Conservation (phyloP, 2,113 vertebrate species). For the Mungos mungo region DNA sequence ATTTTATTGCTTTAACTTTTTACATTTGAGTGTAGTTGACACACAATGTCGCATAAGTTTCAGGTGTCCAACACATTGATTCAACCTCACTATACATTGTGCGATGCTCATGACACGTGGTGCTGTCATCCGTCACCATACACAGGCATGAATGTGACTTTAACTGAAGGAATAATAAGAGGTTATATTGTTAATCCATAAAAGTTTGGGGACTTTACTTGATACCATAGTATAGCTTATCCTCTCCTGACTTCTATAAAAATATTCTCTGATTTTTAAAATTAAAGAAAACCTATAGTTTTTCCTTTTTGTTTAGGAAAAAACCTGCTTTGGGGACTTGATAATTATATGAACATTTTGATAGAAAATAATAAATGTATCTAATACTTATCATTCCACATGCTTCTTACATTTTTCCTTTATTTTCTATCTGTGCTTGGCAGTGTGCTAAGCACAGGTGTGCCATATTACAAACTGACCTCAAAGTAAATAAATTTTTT, state of each 20-base stretch:
- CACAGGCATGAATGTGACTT: background rate
- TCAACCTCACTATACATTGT: background rate
- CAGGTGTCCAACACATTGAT: background rate
- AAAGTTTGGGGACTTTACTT: background rate
- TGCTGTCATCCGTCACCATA: background rate
- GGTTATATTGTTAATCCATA: background rate
- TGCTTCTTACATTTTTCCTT: background rate
- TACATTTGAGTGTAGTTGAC: background rate
- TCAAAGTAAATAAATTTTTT: background rate
- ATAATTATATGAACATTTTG: background rate
- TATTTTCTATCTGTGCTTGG: background rate
- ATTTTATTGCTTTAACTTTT: background rate
- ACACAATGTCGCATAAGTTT: background rate
- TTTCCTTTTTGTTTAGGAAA: too few relatives aligned
- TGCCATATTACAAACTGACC: background rate
- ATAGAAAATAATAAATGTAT: background rate
- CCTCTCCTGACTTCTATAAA: background rate
- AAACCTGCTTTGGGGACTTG: too few relatives aligned
- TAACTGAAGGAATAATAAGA: background rate
- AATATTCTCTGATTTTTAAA: background rate
- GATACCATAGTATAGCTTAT: background rate
- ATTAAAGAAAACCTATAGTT: background rate
- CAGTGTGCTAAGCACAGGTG: background rate
- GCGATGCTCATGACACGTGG: background rate
- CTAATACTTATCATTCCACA: background rate